Evolutionary conservation across 2,113 vertebrate genomes (phyloP), one percentile per base, ranked within the genome.

Genomic region (Hymenochirus boettgeri): DNA sequence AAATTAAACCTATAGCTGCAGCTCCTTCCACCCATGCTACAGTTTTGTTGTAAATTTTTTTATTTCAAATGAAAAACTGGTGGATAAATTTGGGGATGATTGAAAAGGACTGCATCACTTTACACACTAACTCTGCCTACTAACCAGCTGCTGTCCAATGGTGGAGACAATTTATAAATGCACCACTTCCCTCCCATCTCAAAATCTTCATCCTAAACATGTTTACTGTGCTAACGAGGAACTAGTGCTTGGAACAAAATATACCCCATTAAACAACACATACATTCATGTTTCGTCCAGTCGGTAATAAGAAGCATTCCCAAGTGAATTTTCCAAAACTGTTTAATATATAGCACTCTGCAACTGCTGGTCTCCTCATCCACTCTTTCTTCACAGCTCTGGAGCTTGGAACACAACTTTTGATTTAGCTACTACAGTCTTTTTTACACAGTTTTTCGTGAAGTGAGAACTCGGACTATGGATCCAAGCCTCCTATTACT

Each of bases 381-480:
- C 57, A 53, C 77, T 76, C 77, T 69, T 80, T 78, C 83, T 83
- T 82, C 72, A 56, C 61, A 72, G 75, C 72, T 69, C 80, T 18
- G 76, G 76, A 67, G 75, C 81, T 80, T 78, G 74, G 29, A 74
- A 58, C 56, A 78, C 72, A 31, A 1, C 5, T 23, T 4, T 61
- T 76, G 61, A 76, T 69, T 74, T 72, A 70, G 74, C 75, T 73
- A 26, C 72, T 67, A 61, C 29, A 86, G 79, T 80, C 74, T 74
- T 71, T n/a, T n/a, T 42, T 90, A 94, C 85, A 94, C 85, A 70
- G 89, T 90, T 83, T 91, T 92, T 82, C 92, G 87, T 72, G 90
- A 88, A 33, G 91, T 93, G 69, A 93, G 88, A 80, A 94, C 91
- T 82, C 91, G 77, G 60, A 93, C 82, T 76, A 93, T 94, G 80